phyloP scores from a whole-genome alignment of 2,888 invertebrate species.

The Mesorhabditis belari region DNA sequence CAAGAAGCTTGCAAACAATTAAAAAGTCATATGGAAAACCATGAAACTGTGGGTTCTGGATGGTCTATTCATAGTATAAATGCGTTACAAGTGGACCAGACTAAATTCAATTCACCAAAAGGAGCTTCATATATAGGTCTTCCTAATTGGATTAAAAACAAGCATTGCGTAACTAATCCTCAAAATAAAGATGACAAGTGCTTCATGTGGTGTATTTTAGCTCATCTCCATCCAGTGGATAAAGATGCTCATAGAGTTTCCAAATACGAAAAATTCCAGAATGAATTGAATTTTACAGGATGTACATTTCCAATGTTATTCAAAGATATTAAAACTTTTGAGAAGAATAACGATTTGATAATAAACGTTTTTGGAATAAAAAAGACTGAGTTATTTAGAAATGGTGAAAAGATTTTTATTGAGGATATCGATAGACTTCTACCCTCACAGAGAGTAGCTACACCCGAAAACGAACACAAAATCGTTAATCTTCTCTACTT shows the following conservation, averaged over 20 bases:
- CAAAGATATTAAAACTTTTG: conserved; percentile 23
- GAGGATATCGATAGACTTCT: no score
- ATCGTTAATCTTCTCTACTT: conserved; percentile 15
- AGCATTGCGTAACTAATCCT: conserved; percentile 13
- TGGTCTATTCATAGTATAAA: conserved; percentile 8
- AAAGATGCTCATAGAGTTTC: conserved; percentile 12
- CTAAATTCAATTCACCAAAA: conserved; percentile 4
- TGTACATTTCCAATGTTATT: conserved; percentile 17
- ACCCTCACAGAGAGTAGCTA: conserved; percentile 10
- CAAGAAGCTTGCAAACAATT: conserved; percentile 8
- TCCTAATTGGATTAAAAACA: conserved; percentile 12
- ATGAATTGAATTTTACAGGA: conserved; percentile 20
- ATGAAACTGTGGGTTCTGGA: conserved; percentile 11
- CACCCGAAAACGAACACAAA: conserved; percentile 7
- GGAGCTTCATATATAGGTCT: conserved; percentile 11
- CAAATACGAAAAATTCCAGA: conserved; percentile 13
- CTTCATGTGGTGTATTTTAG: conserved; percentile 21
- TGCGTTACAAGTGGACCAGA: conserved; percentile 10
- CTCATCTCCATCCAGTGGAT: conserved; percentile 15
- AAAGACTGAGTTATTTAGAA: conserved; percentile 12
- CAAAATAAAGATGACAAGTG: conserved; percentile 18
- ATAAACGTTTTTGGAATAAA: conserved; percentile 16
- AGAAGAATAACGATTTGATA: conserved; percentile 22
- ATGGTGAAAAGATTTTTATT: no score
- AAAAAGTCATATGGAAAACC: conserved; percentile 9